Evolutionary conservation across 2,888 invertebrate species (phyloP).

Genomic region (Dryomyza anilis): DNA sequence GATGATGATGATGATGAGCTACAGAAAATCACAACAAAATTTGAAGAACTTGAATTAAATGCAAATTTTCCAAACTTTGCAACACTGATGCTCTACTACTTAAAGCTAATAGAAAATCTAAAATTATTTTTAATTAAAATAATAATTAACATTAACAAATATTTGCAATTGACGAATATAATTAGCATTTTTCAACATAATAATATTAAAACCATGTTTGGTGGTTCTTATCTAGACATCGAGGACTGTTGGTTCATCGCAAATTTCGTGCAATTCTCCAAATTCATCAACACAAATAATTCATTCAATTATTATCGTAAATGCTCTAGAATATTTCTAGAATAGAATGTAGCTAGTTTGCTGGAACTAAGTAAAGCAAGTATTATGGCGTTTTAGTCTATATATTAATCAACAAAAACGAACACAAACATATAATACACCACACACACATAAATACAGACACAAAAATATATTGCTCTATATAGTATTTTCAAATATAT

Average conservation of each 20-base stretch:
- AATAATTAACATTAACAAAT: too few species aligned
- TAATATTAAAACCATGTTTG: too few species aligned
- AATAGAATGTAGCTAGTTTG: slow-evolving; percentile 62
- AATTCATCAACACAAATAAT: slow-evolving; percentile 29
- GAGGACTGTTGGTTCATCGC: neutral
- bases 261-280: neutral
- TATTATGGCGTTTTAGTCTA: slow-evolving; percentile 61
- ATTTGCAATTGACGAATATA: too few species aligned
- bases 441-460: slow-evolving; percentile 2
- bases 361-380: slow-evolving; percentile 62
- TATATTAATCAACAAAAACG: neutral
- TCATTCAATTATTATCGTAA: slow-evolving; percentile 33
- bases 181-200: too few species aligned
- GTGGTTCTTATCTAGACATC: too few species aligned
- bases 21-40: too few species aligned
- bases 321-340: slow-evolving; percentile 61
- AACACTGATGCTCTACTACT: neutral
- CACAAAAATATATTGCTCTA: slow-evolving; percentile 1
- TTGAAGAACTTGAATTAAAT: too few species aligned
- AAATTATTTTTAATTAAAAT: too few species aligned
- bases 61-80: neutral
- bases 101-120: too few species aligned
- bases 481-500: neutral
- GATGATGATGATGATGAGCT: too few species aligned
- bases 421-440: neutral